Percentiles rank a stretch among this genome's conserved stretches.
Evolutionary conservation across 2,797 vertebrate genomes (phyloP).

Genomic region (Notamacropus eugenii): DNA sequence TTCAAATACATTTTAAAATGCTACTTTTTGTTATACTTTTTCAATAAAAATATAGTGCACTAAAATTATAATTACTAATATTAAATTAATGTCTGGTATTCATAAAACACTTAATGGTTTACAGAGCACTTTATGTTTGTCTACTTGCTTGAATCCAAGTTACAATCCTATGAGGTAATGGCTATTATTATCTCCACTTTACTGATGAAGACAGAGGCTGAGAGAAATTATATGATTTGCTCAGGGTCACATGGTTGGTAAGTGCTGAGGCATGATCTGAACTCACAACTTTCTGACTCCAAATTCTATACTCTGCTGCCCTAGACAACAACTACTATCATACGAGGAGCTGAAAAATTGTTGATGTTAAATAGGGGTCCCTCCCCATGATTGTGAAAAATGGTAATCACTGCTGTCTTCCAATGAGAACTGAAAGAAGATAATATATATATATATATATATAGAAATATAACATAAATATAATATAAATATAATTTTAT

Average conservation of each 20-base stretch:
- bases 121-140: neutral
- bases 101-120: neutral
- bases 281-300: neutral
- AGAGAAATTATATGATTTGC: neutral
- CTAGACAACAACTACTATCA: neutral
- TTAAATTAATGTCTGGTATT: neutral
- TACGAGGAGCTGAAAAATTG: neutral
- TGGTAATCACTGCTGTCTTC: neutral
- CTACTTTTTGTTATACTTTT: neutral
- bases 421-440: neutral
- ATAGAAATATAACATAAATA: too few species aligned
- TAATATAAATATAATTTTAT: neutral
- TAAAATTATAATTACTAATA: neutral
- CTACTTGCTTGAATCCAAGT: neutral
- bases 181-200: neutral
- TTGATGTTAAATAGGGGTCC: neutral
- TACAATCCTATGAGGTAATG: neutral
- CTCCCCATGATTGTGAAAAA: neutral
- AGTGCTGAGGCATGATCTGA: neutral
- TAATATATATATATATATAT: too few species aligned
- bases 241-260: neutral
- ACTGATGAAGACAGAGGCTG: neutral
- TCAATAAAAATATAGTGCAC: neutral
- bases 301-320: neutral
- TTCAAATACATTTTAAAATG: neutral